These are phyloP conservation scores for Dryococelus australis DNA, from an alignment of 2,888 invertebrate genomes.

Conservation along the genomic window DNA sequence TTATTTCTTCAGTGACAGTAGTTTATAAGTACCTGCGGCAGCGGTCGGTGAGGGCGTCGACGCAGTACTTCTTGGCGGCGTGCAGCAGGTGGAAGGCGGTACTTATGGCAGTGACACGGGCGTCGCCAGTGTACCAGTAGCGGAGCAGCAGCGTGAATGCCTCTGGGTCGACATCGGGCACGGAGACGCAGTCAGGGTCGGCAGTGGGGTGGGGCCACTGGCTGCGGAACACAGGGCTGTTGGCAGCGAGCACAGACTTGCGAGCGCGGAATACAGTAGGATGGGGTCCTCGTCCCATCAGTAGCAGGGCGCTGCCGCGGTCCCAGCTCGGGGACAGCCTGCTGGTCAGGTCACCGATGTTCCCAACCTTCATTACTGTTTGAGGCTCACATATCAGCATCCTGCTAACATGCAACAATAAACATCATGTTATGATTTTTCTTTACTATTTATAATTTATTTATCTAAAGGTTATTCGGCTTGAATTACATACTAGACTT, in stretches of 20 bases:
- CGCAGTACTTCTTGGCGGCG: neutral
- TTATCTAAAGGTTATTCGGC: too few species aligned
- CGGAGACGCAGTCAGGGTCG: neutral
- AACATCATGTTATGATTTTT: too few species aligned
- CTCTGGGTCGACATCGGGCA: constrained; percentile 17
- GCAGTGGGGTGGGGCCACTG: neutral
- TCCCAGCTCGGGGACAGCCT: too few species aligned
- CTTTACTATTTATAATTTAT: too few species aligned
- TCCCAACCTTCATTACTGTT: too few species aligned
- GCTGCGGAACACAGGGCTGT: neutral
- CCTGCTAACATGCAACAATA: too few species aligned
- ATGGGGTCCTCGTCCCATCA: too few species aligned
- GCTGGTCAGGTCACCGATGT: too few species aligned
- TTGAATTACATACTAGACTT: too few species aligned
- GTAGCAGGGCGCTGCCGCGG: too few species aligned
- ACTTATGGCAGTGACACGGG: neutral
- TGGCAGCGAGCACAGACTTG: neutral
- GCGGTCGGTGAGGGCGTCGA: neutral
- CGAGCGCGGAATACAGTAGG: neutral
- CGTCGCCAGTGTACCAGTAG: neutral
- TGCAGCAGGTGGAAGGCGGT: neutral
- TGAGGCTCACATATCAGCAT: too few species aligned
- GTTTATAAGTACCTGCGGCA: neutral
- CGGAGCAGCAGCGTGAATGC: neutral
- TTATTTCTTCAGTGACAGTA: too few species aligned